A percentile compares a stretch with the other conserved stretches of the same genome.
These are phyloP conservation scores for Calameuta filiformis DNA, from an alignment of 2,888 invertebrate species.

Conservation along the genomic window DNA sequence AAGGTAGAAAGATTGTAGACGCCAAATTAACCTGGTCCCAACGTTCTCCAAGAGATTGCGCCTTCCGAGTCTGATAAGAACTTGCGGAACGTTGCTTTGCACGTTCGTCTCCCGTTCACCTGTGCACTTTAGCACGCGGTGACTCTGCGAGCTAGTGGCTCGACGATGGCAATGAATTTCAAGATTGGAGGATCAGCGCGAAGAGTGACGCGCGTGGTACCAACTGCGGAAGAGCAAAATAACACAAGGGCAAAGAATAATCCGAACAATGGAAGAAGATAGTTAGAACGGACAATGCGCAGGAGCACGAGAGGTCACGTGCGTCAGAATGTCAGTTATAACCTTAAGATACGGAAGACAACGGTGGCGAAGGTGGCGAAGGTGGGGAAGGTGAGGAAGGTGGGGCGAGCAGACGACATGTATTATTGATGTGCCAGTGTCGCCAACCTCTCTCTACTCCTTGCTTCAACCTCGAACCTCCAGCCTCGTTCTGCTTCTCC, in stretches of 20 bases:
- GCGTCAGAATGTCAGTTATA: conserved; percentile 49
- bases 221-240: not conserved
- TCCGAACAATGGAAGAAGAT: not conserved
- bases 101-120: too few relatives aligned
- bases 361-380: conserved; percentile 19
- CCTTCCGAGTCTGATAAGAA: too few relatives aligned
- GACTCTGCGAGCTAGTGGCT: too few relatives aligned
- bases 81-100: too few relatives aligned
- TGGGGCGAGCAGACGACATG: conserved; percentile 46
- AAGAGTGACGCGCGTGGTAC: conserved; percentile 23
- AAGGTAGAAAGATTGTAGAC: conserved; percentile 32
- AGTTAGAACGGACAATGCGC: not conserved
- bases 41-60: too few relatives aligned
- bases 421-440: conserved; percentile 56
- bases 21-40: conserved; percentile 23
- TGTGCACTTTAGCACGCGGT: too few relatives aligned
- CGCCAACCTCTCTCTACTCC: conserved; percentile 38
- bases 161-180: not conserved
- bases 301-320: conserved; percentile 43
- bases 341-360: conserved; percentile 46
- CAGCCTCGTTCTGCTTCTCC: conserved; percentile 16
- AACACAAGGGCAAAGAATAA: not conserved
- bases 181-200: conserved; percentile 25
- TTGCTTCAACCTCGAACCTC: conserved; percentile 14
- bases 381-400: conserved; percentile 13